Percentiles rank a stretch among this genome's conserved stretches.
Evolutionary conservation across 2,888 invertebrate genomes (phyloP).

Genomic region (Amphimallon solstitiale): DNA sequence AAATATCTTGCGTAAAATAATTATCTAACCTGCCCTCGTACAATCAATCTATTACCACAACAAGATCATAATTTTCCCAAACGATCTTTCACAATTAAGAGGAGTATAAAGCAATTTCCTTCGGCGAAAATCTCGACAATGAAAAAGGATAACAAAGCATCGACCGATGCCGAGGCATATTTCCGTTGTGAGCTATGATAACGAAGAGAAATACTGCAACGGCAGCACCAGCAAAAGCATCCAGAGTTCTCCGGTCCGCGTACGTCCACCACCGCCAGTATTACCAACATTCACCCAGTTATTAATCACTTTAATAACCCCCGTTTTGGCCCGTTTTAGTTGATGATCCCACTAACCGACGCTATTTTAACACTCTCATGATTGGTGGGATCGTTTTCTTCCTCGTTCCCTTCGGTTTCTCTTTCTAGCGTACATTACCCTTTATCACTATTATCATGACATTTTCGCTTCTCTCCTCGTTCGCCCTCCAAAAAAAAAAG

Average conservation of each 20-base stretch:
- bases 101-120: not conserved
- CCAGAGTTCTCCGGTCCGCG: not conserved
- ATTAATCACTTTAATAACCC: conserved; percentile 26
- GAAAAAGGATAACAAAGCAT: not conserved
- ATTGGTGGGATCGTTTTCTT: conserved; percentile 24
- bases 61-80: conserved; percentile 21
- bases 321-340: conserved; percentile 26
- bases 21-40: not conserved
- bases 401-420: not conserved
- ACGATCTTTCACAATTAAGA: conserved; percentile 23
- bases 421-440: not conserved
- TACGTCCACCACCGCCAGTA: not conserved
- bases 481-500: too few species aligned
- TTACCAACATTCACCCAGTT: conserved; percentile 4
- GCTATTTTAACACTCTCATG: conserved; percentile 24
- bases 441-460: conserved; percentile 16
- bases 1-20: too few species aligned
- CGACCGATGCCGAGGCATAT: not conserved
- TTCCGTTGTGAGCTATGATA: not conserved
- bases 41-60: conserved; percentile 14
- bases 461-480: not conserved
- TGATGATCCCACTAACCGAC: conserved; percentile 24
- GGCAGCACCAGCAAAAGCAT: not conserved
- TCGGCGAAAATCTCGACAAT: conserved; percentile 4
- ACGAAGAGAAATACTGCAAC: not conserved